Conservation (phyloP, 2,888 invertebrate genomes). For the Vesta saturnalis region DNA sequence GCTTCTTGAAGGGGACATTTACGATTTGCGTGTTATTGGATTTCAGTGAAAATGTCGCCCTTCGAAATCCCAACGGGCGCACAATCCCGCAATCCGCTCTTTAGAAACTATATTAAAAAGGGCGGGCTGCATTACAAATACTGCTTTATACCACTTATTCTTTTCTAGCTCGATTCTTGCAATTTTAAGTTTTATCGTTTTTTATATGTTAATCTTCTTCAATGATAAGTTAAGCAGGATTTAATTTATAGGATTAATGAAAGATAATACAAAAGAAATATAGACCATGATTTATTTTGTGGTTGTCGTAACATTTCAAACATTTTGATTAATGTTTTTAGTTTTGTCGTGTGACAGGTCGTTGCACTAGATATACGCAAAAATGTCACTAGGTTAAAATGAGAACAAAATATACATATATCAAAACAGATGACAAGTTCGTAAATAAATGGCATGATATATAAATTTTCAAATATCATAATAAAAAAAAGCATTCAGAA, state of each 20-base stretch:
- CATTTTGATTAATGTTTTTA: slow-evolving; percentile 9
- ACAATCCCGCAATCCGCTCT: slow-evolving; percentile 44
- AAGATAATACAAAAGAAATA: not conserved
- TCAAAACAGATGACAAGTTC: not conserved
- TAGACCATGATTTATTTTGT: not conserved
- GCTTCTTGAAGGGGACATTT: slow-evolving; percentile 45
- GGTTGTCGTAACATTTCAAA: slow-evolving; percentile 6
- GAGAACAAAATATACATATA: slow-evolving; percentile 11
- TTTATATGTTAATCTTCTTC: slow-evolving; percentile 20
- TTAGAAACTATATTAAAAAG: slow-evolving; percentile 46
- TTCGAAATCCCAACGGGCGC: slow-evolving; percentile 39
- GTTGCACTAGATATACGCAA: slow-evolving; percentile 6
- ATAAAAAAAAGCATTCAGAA: too few relatives aligned
- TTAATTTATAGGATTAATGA: not conserved
- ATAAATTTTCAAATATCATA: slow-evolving; percentile 1
- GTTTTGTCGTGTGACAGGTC: slow-evolving; percentile 10
- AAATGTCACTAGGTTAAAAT: slow-evolving; percentile 5
- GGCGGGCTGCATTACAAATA: slow-evolving; percentile 39
- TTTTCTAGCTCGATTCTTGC: slow-evolving; percentile 31
- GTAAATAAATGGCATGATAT: not conserved
- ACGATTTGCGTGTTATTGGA: slow-evolving; percentile 49
- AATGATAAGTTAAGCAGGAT: not conserved
- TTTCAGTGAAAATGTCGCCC: slow-evolving; percentile 47
- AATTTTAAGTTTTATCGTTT: slow-evolving; percentile 31
- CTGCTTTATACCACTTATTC: slow-evolving; percentile 30